Percentiles rank a stretch among this genome's conserved stretches.
Evolutionary conservation across 2,797 vertebrate species (phyloP).

Genomic region (Scarus forsteni): DNA sequence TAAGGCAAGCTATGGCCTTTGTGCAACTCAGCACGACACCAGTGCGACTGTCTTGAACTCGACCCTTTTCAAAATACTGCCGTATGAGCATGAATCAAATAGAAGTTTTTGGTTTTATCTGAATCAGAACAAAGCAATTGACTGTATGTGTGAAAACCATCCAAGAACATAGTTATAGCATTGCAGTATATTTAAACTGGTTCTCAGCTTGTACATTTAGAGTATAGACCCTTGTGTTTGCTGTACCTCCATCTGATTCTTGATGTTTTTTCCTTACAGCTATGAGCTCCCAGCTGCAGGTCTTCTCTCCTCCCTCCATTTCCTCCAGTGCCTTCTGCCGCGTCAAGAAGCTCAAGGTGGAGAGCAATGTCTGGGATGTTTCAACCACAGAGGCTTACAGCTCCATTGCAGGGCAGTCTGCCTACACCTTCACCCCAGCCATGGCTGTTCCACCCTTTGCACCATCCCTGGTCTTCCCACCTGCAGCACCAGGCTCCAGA

Average conservation of each 20-base stretch:
- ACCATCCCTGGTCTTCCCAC: slow-evolving; percentile 91
- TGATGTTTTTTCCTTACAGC: slow-evolving; percentile 76
- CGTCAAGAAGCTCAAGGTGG: slow-evolving; percentile 98
- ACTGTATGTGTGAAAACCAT: too few relatives aligned
- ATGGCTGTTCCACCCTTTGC: slow-evolving; percentile 91
- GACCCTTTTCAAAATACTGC: too few relatives aligned
- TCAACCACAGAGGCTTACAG: slow-evolving; percentile 93
- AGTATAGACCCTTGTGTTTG: neutral
- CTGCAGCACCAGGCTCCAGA: slow-evolving; percentile 88
- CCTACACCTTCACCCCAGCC: slow-evolving; percentile 90
- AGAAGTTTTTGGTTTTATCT: too few relatives aligned
- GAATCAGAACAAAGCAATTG: too few relatives aligned
- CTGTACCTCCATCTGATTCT: neutral
- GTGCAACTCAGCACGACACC: too few relatives aligned
- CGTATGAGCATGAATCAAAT: too few relatives aligned
- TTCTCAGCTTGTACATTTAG: neutral
- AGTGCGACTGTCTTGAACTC: too few relatives aligned
- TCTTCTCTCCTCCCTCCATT: slow-evolving; percentile 96
- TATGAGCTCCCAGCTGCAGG: slow-evolving; percentile 98
- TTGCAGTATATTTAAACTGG: neutral
- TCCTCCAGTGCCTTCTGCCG: slow-evolving; percentile 99
- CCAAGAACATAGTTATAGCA: too few relatives aligned
- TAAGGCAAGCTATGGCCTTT: too few relatives aligned
- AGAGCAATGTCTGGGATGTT: slow-evolving; percentile 95
- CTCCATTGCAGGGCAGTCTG: slow-evolving; percentile 91